Evolutionary conservation across 2,888 invertebrate genomes (phyloP), one percentile per base, ranked within the genome.

Genomic region (Tupiocoris notatus): DNA sequence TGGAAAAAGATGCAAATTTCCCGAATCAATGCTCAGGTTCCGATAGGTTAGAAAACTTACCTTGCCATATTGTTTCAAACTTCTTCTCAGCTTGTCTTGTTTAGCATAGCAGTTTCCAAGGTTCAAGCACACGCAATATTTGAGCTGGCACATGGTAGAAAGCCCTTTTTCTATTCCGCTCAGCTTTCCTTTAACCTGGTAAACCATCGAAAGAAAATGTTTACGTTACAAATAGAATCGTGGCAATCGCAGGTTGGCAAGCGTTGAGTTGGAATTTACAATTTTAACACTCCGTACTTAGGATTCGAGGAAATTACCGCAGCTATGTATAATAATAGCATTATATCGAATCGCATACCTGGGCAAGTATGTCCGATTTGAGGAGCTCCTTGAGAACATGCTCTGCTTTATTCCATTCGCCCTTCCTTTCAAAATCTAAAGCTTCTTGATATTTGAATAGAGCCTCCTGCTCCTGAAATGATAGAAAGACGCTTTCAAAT

Each of bases 101-200:
- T 88, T 86, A 67, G 88, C 86, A 73, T 89, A 86, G 82, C 94
- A 90, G 23, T 88, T 86, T 0, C 91, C 95, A 39, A 95, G 87
- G 84, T 95, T 95, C 82, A 92, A 90, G 81, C 88, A 90, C 81
- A 94, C 92, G 23, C 94, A 91, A 84, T 95, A 95, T 82, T 94
- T 92, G 75, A 95, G 86, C 77, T 82, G 82, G 20, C 76, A 75
- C 25, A 82, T 76, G 24, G 81, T 80, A 1, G 79, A 80, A 73
- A 80, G 79, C 20, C 79, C 77, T 65, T 75, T 77, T 18, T 79
- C 79, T 59, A 54, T 20, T 18, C 67, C 59, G 59, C 21, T 57
- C 2, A 70, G 22, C 9, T 77, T 75, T 23, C 76, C 77, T 62
- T 57, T 71, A 20, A 63, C 68, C 73, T 75, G 16, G 2, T 39